Evolutionary conservation across 2,113 vertebrate species (phyloP).

Genomic region (Aplodontia rufa): DNA sequence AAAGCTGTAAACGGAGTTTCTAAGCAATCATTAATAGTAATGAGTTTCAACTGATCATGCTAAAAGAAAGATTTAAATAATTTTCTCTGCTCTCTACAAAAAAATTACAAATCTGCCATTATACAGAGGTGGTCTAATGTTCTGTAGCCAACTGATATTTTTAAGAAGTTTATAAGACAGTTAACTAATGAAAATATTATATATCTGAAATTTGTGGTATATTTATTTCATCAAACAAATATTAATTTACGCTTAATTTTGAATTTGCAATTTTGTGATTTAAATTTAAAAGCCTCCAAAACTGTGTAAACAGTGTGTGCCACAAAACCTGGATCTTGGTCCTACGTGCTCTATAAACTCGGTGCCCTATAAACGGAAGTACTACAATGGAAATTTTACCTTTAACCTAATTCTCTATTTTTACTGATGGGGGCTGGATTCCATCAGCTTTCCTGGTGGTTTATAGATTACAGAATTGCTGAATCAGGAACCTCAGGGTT

Average conservation of each 20-base stretch:
- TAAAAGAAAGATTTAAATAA: neutral
- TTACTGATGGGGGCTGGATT: neutral
- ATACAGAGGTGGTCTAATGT: neutral
- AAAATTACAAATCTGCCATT: neutral
- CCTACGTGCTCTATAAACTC: neutral
- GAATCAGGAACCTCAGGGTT: constrained; percentile 30
- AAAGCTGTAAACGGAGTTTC: neutral
- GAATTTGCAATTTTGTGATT: neutral
- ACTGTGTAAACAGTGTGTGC: neutral
- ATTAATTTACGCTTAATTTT: neutral
- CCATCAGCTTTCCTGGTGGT: constrained; percentile 7
- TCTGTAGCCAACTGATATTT: neutral
- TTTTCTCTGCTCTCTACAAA: neutral
- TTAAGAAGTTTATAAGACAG: neutral
- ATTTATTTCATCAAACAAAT: neutral
- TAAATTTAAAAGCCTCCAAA: neutral
- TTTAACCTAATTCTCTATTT: neutral
- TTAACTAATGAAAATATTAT: neutral
- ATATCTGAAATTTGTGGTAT: neutral
- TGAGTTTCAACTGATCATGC: neutral
- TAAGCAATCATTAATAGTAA: constrained; percentile 23
- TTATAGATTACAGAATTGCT: neutral
- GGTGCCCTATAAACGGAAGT: neutral
- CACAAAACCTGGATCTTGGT: neutral
- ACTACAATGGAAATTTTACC: neutral